Conservation (phyloP, 2,888 invertebrate species). For the Eupeodes luniger region DNA sequence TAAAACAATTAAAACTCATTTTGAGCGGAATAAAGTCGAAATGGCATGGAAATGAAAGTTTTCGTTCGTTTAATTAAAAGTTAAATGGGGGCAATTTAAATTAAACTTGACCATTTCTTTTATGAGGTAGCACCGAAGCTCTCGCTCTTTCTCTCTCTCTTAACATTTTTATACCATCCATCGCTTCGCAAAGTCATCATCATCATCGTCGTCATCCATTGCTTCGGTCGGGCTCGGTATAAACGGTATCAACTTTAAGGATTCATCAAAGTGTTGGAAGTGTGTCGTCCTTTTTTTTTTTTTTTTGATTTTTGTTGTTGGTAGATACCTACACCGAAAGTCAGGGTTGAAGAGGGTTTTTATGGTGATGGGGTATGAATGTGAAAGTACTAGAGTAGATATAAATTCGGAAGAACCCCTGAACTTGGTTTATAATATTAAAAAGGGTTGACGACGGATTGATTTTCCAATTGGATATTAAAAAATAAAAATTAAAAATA, state of each 20-base stretch:
- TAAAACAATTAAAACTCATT: constrained; percentile 76
- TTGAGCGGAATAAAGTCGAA: constrained; percentile 73
- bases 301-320: not conserved
- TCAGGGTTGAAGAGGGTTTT: constrained; percentile 8
- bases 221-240: not conserved
- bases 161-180: not conserved
- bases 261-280: constrained; percentile 31
- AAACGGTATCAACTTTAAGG: constrained; percentile 25
- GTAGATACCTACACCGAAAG: not conserved
- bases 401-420: not conserved
- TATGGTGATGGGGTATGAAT: not conserved
- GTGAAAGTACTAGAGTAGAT: constrained; percentile 1
- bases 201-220: constrained; percentile 7
- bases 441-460: constrained; percentile 64
- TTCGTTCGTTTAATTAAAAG: constrained; percentile 75
- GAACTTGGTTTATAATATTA: constrained; percentile 17
- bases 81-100: constrained; percentile 75
- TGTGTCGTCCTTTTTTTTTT: constrained; percentile 24
- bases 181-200: constrained; percentile 5
- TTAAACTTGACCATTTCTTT: constrained; percentile 76
- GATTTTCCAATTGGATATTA: constrained; percentile 47
- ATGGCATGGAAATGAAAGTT: constrained; percentile 71
- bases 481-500: constrained; percentile 33
- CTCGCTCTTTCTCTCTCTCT: constrained; percentile 11
- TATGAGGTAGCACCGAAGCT: constrained; percentile 59